These are phyloP conservation scores for Erythrocercus mccallii DNA, from an alignment of 2,113 vertebrate genomes.

Conservation along the genomic window DNA sequence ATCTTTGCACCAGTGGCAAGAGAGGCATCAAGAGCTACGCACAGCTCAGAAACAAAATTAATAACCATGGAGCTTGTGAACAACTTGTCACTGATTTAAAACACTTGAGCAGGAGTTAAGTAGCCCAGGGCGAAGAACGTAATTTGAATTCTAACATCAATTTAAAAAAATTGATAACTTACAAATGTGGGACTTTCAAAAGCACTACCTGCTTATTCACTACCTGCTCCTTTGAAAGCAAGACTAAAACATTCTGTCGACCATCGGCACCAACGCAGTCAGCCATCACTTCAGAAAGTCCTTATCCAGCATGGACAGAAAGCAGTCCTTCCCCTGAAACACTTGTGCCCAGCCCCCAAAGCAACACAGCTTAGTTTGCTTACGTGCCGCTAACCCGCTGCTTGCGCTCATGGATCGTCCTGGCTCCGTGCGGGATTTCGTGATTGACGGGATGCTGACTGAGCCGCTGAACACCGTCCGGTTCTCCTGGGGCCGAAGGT, in stretches of 20 bases:
- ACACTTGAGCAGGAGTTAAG: not conserved
- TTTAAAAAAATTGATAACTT: not conserved
- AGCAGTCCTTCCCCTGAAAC: not conserved
- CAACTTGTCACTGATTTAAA: not conserved
- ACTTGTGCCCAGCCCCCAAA: not conserved
- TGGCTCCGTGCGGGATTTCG: constrained; percentile 89
- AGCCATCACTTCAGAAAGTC: not conserved
- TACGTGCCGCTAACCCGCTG: constrained; percentile 92
- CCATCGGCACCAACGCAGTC: not conserved
- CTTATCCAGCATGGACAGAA: not conserved
- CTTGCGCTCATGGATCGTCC: constrained; percentile 98
- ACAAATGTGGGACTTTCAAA: not conserved
- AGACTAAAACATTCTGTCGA: not conserved
- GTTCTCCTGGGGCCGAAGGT: constrained; percentile 90
- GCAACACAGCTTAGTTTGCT: constrained; percentile 59
- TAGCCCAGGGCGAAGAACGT: not conserved
- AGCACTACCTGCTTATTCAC: not conserved
- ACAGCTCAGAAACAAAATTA: not conserved
- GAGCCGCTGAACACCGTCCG: constrained; percentile 94
- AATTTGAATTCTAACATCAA: not conserved
- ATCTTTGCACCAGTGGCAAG: not conserved
- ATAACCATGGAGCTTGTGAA: not conserved
- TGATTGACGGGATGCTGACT: constrained; percentile 95
- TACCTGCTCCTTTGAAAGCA: not conserved
- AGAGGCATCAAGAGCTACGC: not conserved